A percentile compares a stretch with the other conserved stretches of the same genome.
Conservation (phyloP, 2,113 vertebrate species). For the Asarcornis scutulata region DNA sequence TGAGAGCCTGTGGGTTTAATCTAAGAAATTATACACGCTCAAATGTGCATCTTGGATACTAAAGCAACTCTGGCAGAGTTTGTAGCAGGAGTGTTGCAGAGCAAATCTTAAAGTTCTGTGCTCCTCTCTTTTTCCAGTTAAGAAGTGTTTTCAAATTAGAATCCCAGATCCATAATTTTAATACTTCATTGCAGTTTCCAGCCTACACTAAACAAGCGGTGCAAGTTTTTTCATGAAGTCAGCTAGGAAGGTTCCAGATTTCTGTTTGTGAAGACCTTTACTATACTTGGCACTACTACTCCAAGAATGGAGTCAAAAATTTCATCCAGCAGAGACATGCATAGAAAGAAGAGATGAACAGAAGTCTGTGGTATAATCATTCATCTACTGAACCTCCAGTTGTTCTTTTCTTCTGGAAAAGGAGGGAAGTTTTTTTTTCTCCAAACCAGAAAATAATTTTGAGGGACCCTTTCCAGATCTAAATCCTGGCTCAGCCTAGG, state of each 20-base stretch:
- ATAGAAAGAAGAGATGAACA: neutral
- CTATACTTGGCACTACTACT: neutral
- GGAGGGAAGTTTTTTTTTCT: neutral
- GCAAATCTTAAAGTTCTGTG: neutral
- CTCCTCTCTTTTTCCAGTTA: neutral
- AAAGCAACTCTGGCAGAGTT: neutral
- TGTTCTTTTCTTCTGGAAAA: neutral
- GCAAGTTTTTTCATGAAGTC: neutral
- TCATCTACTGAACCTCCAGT: neutral
- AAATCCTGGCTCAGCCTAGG: neutral
- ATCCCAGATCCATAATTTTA: neutral
- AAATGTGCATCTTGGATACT: neutral
- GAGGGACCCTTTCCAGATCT: neutral
- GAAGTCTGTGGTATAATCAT: neutral
- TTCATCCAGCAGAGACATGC: neutral
- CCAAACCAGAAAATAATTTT: neutral
- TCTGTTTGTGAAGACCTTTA: neutral
- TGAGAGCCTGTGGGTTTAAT: neutral
- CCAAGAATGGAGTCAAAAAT: neutral
- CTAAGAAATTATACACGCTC: slow-evolving; percentile 12
- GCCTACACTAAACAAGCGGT: neutral
- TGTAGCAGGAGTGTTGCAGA: neutral
- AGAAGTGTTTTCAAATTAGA: neutral
- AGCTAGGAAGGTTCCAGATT: neutral
- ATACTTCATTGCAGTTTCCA: neutral